These are phyloP conservation scores for Phyllopteryx taeniolatus DNA, from an alignment of 2,113 vertebrate species.

Conservation along the genomic window DNA sequence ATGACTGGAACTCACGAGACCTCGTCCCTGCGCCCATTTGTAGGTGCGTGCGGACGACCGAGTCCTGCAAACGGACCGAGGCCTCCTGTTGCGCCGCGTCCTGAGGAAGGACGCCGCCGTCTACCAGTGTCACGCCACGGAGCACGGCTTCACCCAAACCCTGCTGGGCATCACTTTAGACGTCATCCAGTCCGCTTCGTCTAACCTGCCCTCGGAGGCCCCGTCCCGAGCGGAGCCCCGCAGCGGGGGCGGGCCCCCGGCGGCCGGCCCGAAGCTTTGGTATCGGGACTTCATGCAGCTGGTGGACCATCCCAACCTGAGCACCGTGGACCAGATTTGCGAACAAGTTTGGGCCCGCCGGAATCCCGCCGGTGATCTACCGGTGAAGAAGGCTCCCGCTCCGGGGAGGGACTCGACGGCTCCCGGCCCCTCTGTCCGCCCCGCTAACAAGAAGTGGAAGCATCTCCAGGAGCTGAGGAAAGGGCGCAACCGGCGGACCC, in stretches of 20 bases:
- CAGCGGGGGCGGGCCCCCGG: conserved; percentile 32
- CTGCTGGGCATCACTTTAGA: conserved; percentile 83
- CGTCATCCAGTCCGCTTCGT: conserved; percentile 74
- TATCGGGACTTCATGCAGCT: conserved; percentile 95
- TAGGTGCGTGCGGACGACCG: conserved; percentile 84
- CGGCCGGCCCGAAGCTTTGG: conserved; percentile 83
- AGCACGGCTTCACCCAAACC: conserved; percentile 90
- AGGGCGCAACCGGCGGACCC: conserved; percentile 85
- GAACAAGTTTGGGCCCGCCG: conserved; percentile 81
- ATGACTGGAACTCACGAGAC: background rate
- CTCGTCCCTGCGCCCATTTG: background rate
- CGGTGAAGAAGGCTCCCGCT: conserved; percentile 53
- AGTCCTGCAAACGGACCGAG: conserved; percentile 76
- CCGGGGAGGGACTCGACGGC: conserved; percentile 38
- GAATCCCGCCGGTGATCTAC: conserved; percentile 46
- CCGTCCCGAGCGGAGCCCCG: conserved; percentile 58
- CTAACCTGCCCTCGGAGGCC: conserved; percentile 49
- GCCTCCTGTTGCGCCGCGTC: conserved; percentile 83
- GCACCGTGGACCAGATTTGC: conserved; percentile 81
- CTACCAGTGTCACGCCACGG: conserved; percentile 86
- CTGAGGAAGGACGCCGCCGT: conserved; percentile 78
- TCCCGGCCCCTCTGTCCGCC: conserved; percentile 37
- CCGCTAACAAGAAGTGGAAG: conserved; percentile 74
- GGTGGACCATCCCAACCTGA: conserved; percentile 87
- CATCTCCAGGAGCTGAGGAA: conserved; percentile 78